These are phyloP conservation scores for Sebastes paucispinis DNA, from an alignment of 2,797 vertebrate genomes.

Conservation along the genomic window DNA sequence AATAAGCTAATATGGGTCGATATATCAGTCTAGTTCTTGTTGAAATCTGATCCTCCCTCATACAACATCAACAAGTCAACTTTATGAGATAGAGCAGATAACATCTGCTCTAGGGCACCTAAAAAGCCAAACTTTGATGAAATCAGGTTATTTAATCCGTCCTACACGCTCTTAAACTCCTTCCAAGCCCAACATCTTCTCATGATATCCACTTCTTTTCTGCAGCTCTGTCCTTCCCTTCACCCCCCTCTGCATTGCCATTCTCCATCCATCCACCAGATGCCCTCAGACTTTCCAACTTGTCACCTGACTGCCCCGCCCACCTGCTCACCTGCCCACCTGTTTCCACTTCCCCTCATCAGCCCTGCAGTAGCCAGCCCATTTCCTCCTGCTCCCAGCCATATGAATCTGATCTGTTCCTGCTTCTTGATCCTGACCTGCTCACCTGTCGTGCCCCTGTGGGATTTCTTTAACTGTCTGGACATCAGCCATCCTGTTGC, in stretches of 20 bases:
- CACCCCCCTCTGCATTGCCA: background rate
- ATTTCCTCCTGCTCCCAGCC: background rate
- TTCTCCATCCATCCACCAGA: background rate
- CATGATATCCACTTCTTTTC: too few relatives aligned
- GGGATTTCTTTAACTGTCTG: background rate
- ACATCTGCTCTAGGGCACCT: background rate
- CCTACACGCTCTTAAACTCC: background rate
- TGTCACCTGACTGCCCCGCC: background rate
- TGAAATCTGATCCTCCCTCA: rapidly evolving
- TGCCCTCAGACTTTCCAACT: background rate
- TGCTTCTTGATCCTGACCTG: background rate
- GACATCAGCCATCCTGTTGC: background rate
- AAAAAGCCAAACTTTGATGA: background rate
- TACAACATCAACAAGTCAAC: background rate
- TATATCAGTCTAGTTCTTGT: background rate
- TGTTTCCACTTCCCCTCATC: background rate
- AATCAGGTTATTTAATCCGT: background rate
- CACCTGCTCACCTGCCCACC: background rate
- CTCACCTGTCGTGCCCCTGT: background rate
- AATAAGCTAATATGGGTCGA: background rate
- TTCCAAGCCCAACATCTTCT: background rate
- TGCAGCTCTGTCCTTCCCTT: background rate
- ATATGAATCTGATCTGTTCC: background rate
- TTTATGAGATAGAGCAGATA: background rate
- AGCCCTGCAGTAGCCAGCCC: background rate